A percentile compares a stretch with the other conserved stretches of the same genome.
These are phyloP conservation scores for Carassius auratus DNA, from an alignment of 2,113 vertebrate species.

Conservation along the genomic window DNA sequence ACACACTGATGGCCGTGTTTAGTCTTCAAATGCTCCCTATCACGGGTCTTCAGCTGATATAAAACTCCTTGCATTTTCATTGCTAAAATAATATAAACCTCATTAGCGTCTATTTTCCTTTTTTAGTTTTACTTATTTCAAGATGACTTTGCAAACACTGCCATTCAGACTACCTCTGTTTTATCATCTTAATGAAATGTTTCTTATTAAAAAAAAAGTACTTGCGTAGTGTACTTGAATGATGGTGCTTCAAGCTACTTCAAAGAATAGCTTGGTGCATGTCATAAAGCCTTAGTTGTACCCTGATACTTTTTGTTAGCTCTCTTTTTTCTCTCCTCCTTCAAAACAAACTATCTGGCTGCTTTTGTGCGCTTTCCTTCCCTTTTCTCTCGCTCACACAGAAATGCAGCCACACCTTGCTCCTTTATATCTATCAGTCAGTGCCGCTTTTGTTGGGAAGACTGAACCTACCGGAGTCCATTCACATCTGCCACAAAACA, in stretches of 20 bases:
- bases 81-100: not conserved
- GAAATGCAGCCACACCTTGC: slow-evolving; percentile 52
- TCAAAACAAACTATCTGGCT: slow-evolving; percentile 19
- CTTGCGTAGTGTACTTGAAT: not conserved
- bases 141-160: not conserved
- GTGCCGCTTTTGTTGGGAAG: slow-evolving; percentile 42
- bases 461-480: slow-evolving; percentile 7
- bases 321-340: not conserved
- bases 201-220: not conserved
- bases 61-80: not conserved
- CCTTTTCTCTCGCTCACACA: slow-evolving; percentile 1
- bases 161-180: not conserved
- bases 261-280: not conserved
- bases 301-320: not conserved
- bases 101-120: not conserved
- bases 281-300: not conserved
- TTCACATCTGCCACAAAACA: slow-evolving; percentile 40
- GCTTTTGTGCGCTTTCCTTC: not conserved
- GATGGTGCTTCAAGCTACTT: not conserved
- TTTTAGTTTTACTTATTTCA: not conserved
- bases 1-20: slow-evolving; percentile 7
- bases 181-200: not conserved
- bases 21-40: slow-evolving; percentile 7
- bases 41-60: not conserved
- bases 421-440: slow-evolving; percentile 45